Evolutionary conservation across 2,113 vertebrate species (phyloP).

Genomic region (Anolis sagrei): DNA sequence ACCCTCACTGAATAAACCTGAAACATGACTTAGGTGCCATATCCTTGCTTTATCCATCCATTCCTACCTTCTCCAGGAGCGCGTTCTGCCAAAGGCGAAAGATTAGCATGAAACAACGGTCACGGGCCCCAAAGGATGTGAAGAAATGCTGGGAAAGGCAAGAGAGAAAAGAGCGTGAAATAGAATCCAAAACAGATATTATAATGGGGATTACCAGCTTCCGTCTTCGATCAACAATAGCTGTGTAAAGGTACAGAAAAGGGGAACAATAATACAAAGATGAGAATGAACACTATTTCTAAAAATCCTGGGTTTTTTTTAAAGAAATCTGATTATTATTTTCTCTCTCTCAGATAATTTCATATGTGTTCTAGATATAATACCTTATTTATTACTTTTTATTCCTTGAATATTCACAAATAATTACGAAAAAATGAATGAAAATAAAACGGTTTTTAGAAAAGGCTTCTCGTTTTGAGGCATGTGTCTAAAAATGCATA

Average conservation of each 20-base stretch:
- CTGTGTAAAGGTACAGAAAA: background rate
- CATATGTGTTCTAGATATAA: too few relatives aligned
- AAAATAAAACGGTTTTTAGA: background rate
- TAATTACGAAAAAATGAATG: background rate
- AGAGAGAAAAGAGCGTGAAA: background rate
- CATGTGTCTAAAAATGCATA: too few relatives aligned
- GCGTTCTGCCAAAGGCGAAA: constrained; percentile 93
- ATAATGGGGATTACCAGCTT: background rate
- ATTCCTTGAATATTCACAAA: background rate
- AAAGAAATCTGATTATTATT: background rate
- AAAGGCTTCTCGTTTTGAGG: too few relatives aligned
- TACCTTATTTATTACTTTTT: background rate
- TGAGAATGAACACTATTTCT: too few relatives aligned
- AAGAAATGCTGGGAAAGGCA: constrained; percentile 84
- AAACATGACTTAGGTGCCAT: background rate
- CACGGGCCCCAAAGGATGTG: constrained; percentile 90
- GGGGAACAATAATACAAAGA: too few relatives aligned
- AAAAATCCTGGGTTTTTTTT: background rate
- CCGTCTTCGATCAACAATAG: background rate
- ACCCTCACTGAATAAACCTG: background rate
- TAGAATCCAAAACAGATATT: too few relatives aligned
- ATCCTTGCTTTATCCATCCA: background rate
- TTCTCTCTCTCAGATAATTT: background rate
- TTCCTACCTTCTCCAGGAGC: constrained; percentile 86
- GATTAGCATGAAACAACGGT: constrained; percentile 91